A percentile compares a stretch with the other conserved stretches of the same genome.
Evolutionary conservation across 2,888 invertebrate species (phyloP).

Genomic region (Eutolmus rufibarbis): DNA sequence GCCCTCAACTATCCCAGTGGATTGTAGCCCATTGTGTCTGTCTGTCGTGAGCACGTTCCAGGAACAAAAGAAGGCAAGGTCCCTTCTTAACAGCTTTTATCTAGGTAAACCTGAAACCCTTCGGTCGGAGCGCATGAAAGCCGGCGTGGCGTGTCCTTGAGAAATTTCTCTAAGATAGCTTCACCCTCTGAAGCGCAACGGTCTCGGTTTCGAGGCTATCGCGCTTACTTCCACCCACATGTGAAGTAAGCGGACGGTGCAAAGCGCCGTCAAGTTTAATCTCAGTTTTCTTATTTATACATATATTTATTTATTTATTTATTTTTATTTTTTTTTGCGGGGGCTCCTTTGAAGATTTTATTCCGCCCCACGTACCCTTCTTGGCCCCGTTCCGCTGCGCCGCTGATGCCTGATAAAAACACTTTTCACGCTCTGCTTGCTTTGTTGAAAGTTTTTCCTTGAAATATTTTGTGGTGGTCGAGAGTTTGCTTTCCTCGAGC

Average conservation of each 20-base stretch:
- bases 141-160: background rate
- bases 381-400: background rate
- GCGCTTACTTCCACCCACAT: background rate
- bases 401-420: constrained; percentile 3
- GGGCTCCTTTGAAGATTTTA: background rate
- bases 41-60: background rate
- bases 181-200: background rate
- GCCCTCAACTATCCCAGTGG: background rate
- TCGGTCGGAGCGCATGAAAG: background rate
- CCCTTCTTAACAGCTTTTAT: background rate
- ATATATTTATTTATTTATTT: background rate
- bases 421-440: constrained; percentile 14
- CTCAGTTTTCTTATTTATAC: background rate
- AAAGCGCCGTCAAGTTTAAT: background rate
- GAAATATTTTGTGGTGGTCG: constrained; percentile 5
- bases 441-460: constrained; percentile 5
- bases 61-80: background rate
- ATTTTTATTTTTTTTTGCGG: background rate
- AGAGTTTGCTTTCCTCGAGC: background rate
- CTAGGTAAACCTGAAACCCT: background rate
- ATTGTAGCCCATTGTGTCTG: background rate
- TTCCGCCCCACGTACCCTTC: background rate
- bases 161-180: background rate
- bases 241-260: background rate
- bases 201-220: background rate